Evolutionary conservation across 2,797 vertebrate genomes (phyloP).

Genomic region (Merluccius polli): DNA sequence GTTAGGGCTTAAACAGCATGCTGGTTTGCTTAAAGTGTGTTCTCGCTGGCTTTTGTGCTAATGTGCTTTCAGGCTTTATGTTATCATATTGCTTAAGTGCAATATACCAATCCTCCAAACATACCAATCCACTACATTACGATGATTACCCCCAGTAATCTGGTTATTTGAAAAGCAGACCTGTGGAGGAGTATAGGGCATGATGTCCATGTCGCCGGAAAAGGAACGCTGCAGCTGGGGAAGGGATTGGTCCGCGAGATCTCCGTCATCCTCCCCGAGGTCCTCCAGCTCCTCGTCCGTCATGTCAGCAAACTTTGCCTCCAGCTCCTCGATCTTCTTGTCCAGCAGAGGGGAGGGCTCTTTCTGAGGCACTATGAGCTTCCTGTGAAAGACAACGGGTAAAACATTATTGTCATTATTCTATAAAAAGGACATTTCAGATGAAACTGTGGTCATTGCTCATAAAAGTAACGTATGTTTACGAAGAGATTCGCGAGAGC

Average conservation of each 20-base stretch:
- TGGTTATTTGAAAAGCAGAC: slow-evolving; percentile 58
- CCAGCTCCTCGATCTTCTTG: slow-evolving; percentile 93
- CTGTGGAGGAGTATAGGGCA: slow-evolving; percentile 93
- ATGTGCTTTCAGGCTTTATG: not conserved
- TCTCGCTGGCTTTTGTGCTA: not conserved
- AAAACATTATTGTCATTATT: slow-evolving; percentile 4
- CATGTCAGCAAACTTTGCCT: slow-evolving; percentile 97
- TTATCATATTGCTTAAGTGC: too few species aligned
- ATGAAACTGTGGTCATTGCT: not conserved
- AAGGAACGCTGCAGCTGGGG: slow-evolving; percentile 86
- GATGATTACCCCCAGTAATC: too few species aligned
- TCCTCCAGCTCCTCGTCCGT: slow-evolving; percentile 96
- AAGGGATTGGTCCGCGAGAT: slow-evolving; percentile 83
- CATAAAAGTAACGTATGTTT: not conserved
- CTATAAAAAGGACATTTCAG: not conserved
- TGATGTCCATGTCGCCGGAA: slow-evolving; percentile 86
- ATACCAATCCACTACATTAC: too few species aligned
- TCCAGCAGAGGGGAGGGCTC: slow-evolving; percentile 94
- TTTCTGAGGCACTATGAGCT: slow-evolving; percentile 95
- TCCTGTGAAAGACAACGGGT: slow-evolving; percentile 68
- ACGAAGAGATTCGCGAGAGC: not conserved
- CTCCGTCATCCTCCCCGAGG: slow-evolving; percentile 92
- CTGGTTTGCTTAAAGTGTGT: too few species aligned
- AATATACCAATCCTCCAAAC: too few species aligned
- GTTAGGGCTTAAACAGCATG: too few species aligned